Conservation (phyloP, 2,797 vertebrate genomes). For the Zenarchopterus dispar region DNA sequence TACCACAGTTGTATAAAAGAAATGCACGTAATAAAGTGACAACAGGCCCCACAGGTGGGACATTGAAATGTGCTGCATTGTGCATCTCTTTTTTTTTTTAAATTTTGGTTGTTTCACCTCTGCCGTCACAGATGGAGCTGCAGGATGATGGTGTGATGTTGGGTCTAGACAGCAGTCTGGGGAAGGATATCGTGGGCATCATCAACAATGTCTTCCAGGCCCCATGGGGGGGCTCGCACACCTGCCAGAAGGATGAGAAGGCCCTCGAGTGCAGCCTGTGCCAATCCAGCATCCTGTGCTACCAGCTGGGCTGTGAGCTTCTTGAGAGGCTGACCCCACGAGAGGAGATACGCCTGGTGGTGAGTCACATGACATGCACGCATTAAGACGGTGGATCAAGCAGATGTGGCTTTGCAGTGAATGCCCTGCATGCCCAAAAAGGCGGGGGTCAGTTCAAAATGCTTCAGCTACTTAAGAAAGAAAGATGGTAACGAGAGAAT, state of each 20-base stretch:
- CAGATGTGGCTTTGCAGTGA: constrained; percentile 16
- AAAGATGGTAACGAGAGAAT: background rate
- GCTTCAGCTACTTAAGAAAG: too few species aligned
- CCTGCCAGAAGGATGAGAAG: constrained; percentile 97
- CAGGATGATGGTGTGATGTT: constrained; percentile 96
- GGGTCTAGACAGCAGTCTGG: constrained; percentile 94
- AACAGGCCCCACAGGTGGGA: constrained; percentile 51
- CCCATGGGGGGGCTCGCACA: constrained; percentile 97
- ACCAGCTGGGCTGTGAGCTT: constrained; percentile 96
- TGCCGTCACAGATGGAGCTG: constrained; percentile 91
- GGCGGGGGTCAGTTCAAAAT: background rate
- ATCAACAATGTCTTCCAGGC: constrained; percentile 99
- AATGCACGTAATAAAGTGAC: background rate
- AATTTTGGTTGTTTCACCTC: constrained; percentile 8
- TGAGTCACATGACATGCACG: constrained; percentile 72
- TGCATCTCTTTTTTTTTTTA: constrained; percentile 44
- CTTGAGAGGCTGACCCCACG: constrained; percentile 94
- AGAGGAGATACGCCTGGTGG: constrained; percentile 96
- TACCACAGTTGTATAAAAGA: background rate
- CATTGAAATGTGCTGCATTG: constrained; percentile 32
- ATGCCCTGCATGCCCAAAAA: constrained; percentile 3
- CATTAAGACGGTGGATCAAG: constrained; percentile 29
- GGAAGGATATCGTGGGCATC: constrained; percentile 96
- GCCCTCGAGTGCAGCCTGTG: constrained; percentile 94
- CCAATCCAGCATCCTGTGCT: constrained; percentile 98